These are phyloP conservation scores for Mastomys coucha DNA, from an alignment of 2,113 vertebrate genomes.

Conservation along the genomic window DNA sequence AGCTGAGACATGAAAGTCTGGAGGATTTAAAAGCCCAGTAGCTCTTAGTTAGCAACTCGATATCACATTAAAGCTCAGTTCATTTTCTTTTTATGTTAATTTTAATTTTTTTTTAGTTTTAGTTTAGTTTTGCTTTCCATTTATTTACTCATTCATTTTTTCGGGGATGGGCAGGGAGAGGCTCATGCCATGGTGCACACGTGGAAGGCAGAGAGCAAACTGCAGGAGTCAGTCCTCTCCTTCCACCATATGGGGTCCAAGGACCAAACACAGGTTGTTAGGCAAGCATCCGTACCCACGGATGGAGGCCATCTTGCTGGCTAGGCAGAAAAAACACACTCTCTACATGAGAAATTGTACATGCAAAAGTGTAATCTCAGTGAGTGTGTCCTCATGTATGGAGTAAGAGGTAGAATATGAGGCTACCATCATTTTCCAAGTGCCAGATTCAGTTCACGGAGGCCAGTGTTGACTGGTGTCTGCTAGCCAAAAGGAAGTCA, in stretches of 20 bases:
- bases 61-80: background rate
- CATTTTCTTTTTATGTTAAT: background rate
- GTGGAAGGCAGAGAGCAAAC: background rate
- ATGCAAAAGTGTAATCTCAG: rapidly evolving
- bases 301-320: background rate
- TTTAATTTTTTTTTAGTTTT: background rate
- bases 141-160: background rate
- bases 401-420: background rate
- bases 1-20: background rate
- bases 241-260: background rate
- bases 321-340: background rate
- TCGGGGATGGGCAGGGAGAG: background rate
- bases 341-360: background rate
- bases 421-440: background rate
- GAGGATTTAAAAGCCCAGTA: background rate
- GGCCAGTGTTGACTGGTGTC: background rate
- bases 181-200: background rate
- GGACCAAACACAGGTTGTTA: background rate
- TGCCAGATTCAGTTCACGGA: background rate
- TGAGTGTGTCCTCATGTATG: rapidly evolving
- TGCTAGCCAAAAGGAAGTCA: background rate
- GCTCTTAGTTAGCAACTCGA: background rate
- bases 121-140: background rate
- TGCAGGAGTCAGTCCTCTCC: background rate
- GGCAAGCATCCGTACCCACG: background rate